A percentile compares a stretch with the other conserved stretches of the same genome.
Conservation (phyloP, 2,888 invertebrate species). For the Dryobotodes eremita region DNA sequence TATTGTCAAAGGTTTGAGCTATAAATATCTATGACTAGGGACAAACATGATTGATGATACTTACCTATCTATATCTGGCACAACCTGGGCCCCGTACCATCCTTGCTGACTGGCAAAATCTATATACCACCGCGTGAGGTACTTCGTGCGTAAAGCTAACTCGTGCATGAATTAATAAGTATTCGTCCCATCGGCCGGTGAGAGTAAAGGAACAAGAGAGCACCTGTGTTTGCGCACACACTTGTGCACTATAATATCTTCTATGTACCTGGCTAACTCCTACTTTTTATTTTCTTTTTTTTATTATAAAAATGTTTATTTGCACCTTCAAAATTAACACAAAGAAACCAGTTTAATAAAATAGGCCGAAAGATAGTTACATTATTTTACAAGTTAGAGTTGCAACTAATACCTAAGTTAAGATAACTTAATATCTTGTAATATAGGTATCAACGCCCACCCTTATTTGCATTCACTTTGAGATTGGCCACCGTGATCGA, state of each 20-base stretch:
- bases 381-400: no score
- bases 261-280: not conserved
- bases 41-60: not conserved
- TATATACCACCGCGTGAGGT: not conserved
- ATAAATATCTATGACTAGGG: not conserved
- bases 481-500: not conserved
- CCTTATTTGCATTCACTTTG: no score
- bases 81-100: no score
- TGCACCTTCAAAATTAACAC: no score
- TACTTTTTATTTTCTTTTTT: no score
- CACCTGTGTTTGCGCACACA: not conserved
- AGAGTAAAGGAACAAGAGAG: not conserved
- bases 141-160: not conserved
- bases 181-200: not conserved
- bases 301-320: no score
- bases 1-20: not conserved
- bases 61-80: not conserved
- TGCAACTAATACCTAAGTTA: no score
- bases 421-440: no score
- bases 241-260: not conserved
- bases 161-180: not conserved
- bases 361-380: no score
- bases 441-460: no score
- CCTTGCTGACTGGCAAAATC: conserved; percentile 2
- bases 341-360: no score